These are phyloP conservation scores for Lamprotornis superbus DNA, from an alignment of 2,113 vertebrate species.

Conservation along the genomic window DNA sequence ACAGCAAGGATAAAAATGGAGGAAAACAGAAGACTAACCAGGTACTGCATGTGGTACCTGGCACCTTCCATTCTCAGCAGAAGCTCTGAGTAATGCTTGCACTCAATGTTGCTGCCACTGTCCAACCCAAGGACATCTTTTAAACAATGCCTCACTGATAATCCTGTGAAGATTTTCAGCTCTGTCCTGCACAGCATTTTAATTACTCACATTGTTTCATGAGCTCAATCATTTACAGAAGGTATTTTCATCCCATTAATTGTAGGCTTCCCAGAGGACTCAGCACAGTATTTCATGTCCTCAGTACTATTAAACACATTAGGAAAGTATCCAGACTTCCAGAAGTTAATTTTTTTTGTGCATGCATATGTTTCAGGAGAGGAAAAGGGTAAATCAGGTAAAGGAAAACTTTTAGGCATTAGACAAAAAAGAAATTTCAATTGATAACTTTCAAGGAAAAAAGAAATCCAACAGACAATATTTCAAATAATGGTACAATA, in stretches of 20 bases:
- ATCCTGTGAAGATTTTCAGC: constrained; percentile 57
- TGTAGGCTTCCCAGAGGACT: constrained; percentile 32
- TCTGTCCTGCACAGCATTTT: constrained; percentile 20
- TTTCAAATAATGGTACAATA: background rate
- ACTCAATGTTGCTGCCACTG: background rate
- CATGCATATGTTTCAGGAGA: background rate
- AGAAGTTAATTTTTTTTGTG: background rate
- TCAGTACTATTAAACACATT: background rate
- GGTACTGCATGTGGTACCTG: background rate
- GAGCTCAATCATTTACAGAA: constrained; percentile 34
- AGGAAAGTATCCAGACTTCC: background rate
- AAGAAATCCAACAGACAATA: background rate
- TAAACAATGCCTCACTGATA: constrained; percentile 41
- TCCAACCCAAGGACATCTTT: background rate
- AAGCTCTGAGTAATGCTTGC: background rate
- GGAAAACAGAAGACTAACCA: background rate
- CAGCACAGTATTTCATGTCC: background rate
- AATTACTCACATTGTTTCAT: constrained; percentile 30
- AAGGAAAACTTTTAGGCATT: background rate
- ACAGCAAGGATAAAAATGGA: background rate
- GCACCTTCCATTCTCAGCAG: background rate
- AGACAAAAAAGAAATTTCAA: background rate
- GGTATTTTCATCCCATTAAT: constrained; percentile 46
- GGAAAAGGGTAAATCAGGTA: background rate
- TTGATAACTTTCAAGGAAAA: background rate